Conservation (phyloP, 2,888 invertebrate species). For the Heterodera filipjevi region DNA sequence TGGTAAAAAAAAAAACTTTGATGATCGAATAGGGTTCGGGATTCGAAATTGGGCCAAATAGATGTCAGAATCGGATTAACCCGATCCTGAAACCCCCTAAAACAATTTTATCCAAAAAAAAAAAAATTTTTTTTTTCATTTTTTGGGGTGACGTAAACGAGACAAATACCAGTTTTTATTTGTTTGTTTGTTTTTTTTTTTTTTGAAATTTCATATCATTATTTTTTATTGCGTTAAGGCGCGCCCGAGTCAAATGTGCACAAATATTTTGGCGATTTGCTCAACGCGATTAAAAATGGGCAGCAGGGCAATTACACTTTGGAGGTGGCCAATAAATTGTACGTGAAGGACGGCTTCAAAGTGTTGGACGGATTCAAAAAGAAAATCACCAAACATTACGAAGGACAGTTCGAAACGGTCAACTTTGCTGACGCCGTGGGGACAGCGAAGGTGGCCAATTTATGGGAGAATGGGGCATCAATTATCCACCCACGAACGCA, state of each 20-base stretch:
- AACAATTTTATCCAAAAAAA: too few relatives aligned
- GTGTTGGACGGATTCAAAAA: constrained; percentile 49
- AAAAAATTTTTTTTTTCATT: too few relatives aligned
- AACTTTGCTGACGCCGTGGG: constrained; percentile 62
- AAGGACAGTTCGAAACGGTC: constrained; percentile 45
- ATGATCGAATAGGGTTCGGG: too few relatives aligned
- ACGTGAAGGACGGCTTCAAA: constrained; percentile 33
- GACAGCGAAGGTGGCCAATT: constrained; percentile 65
- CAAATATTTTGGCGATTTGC: constrained; percentile 37
- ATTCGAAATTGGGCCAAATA: too few relatives aligned
- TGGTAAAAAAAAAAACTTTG: too few relatives aligned
- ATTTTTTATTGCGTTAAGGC: constrained; percentile 31
- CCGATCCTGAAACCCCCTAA: too few relatives aligned
- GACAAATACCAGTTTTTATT: too few relatives aligned
- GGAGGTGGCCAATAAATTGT: constrained; percentile 43
- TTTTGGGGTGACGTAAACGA: too few relatives aligned
- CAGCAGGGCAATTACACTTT: constrained; percentile 27
- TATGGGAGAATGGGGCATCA: background rate
- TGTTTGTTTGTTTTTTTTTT: too few relatives aligned
- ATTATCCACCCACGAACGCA: too few relatives aligned
- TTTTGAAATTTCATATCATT: too few relatives aligned
- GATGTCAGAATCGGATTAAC: too few relatives aligned
- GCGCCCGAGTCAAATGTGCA: constrained; percentile 43
- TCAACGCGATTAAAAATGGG: background rate
- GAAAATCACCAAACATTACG: constrained; percentile 46